Evolutionary conservation across 2,797 vertebrate species (phyloP).

Genomic region (Anas georgica): DNA sequence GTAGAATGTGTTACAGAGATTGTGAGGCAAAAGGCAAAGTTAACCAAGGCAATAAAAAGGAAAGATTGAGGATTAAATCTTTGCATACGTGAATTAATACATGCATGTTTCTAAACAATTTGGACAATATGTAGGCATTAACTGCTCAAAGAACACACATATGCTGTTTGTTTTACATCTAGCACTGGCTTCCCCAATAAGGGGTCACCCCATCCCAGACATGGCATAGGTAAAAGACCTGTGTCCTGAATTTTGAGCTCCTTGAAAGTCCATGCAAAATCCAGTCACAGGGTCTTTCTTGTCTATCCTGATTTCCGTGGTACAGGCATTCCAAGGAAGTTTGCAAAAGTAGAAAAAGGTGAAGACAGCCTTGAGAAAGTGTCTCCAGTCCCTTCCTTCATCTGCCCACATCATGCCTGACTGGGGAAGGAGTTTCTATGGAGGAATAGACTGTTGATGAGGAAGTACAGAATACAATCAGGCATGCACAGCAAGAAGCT

Average conservation of each 20-base stretch:
- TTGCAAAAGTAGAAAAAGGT: neutral
- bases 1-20: neutral
- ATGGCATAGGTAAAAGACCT: neutral
- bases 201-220: neutral
- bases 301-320: neutral
- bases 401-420: no score
- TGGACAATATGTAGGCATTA: neutral
- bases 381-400: neutral
- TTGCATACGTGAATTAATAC: neutral
- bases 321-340: neutral
- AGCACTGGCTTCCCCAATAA: neutral
- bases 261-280: neutral
- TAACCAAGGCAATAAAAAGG: neutral
- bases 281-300: neutral
- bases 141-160: neutral
- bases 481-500: neutral
- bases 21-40: neutral
- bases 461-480: neutral
- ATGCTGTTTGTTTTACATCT: neutral
- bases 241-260: neutral
- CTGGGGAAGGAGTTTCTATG: neutral
- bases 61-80: neutral
- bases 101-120: neutral
- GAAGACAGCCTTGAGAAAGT: neutral
- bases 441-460: fast-evolving